Base-by-base conservation (phyloP, 2,797 vertebrate genomes). In the Cynodonichthys magdalenae region DNA sequence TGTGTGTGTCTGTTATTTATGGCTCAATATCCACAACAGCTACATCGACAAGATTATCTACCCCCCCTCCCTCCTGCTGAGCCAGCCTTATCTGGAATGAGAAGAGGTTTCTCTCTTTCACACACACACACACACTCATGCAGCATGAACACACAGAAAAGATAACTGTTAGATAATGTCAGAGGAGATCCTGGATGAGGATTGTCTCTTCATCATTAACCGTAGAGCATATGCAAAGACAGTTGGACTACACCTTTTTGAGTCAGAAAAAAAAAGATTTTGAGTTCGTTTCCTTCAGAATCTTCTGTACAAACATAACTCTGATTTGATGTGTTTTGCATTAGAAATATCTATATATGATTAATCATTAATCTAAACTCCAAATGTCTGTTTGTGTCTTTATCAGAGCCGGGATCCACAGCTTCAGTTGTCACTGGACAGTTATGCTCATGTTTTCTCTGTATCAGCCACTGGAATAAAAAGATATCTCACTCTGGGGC, bases 361-460 rank as follows among this genome's bases (percentile, higher is more conserved):
- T 44, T 5, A 3, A 9, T 20, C 12, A 44, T 44, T 5, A 3
- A 9, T 20, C 12, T 20, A 20, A 24, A 48, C 46, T 20, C 18
- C 11, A 24, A 24, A 48, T 59, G 15, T 9, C 14, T 77, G 19
- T 49, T 12, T 45, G 20, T 71, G 48, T 76, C 28, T 62, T 76
- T 77, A 73, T 63, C 92, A 99, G 97, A 95, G 88, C 2, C 96
- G 94, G 81, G 98, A 99, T 58, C 97, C 97, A 4, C 94, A 95
- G 77, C 89, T 99, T 63, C 92, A 89, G 6, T 92, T 97, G 75
- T 95, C 94, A 44, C 82, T 98, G 90, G 95, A 96, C 6, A 92
- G 92, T 71, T 97, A 96, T 58, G 89, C 79, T 4, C 78, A 91
- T 0, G 72, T 97, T 57, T 99, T 99, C 87, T 90, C 93, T 0